Evolutionary conservation across 2,797 vertebrate species (phyloP), one percentile per base, ranked within the genome.

Genomic region (Oceanodroma leucorhoa): DNA sequence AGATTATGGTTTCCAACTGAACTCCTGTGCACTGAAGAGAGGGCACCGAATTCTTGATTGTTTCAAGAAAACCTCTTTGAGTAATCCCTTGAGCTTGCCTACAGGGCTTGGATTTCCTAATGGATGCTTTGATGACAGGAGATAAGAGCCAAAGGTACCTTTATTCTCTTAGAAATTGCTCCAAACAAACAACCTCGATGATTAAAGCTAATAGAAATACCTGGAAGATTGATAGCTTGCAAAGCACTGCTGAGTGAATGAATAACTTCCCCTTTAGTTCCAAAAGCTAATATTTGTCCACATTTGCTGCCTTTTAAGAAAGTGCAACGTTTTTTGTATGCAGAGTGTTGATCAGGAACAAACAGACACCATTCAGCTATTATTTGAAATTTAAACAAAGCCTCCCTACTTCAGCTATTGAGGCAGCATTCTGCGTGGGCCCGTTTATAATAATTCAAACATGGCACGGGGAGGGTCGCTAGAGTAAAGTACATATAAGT

Each of bases 71-170:
- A 97, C 94, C 97, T 97, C 97, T 97, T 93, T 87, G 96, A 98
- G 97, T 98, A 98, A 98, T 98, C 98, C 98, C 97, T 97, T 98
- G 97, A 98, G 98, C 97, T 97, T 97, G 96, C 97, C 98, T 97
- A 95, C 96, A 86, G 97, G 97, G 97, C 97, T 98, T 97, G 95
- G 89, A 97, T 97, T 97, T 97, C 97, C 97, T 98, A 98, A 98
- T 98, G 98, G 98, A 97, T 97, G 97, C 98, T 98, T 98, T 98
- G 98, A 98, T 98, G 98, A 98, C 98, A 98, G 97, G 97, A 98
- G 98, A 98, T 98, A 98, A 98, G 98, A 98, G 95, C 97, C 97
- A 97, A 98, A 98, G 97, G 97, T 98, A 98, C 97, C 98, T 98
- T 98, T 97, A 98, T 98, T 98, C 98, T 98, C 97, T 97, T 93